phyloP scores from a whole-genome alignment of 1,140 invertebrate species.

The Bombus pyrosoma region DNA sequence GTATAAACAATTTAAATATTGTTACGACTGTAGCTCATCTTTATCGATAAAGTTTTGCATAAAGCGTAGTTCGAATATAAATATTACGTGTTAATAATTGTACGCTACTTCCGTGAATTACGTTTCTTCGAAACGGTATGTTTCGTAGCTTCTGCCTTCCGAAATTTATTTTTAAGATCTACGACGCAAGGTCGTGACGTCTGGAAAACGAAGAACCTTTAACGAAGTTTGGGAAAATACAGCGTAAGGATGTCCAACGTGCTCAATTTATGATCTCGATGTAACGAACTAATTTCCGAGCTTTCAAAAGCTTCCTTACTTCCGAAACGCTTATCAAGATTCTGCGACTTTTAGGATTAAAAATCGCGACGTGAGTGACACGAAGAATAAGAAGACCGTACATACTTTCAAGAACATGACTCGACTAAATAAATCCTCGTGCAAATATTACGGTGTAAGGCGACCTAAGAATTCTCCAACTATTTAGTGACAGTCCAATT shows the following conservation, averaged over 20 bases:
- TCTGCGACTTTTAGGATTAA: neutral
- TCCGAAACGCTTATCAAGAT: neutral
- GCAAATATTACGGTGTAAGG: neutral
- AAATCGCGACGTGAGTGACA: too few relatives aligned
- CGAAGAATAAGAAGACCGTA: neutral
- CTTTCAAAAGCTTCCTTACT: neutral
- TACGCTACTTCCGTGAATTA: neutral
- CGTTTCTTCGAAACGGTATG: too few relatives aligned
- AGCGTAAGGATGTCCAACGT: too few relatives aligned
- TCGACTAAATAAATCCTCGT: neutral
- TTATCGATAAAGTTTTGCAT: neutral
- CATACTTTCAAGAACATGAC: neutral
- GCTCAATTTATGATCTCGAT: neutral
- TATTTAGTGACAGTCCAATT: neutral
- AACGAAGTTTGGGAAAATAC: neutral
- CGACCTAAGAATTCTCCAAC: neutral
- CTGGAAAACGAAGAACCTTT: neutral
- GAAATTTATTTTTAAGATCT: neutral
- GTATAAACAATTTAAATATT: neutral
- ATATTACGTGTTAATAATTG: neutral
- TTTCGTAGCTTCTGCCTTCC: neutral
- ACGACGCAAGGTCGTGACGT: neutral
- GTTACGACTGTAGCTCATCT: too few relatives aligned
- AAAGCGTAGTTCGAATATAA: neutral
- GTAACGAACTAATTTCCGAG: constrained; percentile 1